phyloP scores from a whole-genome alignment of 2,888 invertebrate genomes.

The Leptinotarsa tumamoca region DNA sequence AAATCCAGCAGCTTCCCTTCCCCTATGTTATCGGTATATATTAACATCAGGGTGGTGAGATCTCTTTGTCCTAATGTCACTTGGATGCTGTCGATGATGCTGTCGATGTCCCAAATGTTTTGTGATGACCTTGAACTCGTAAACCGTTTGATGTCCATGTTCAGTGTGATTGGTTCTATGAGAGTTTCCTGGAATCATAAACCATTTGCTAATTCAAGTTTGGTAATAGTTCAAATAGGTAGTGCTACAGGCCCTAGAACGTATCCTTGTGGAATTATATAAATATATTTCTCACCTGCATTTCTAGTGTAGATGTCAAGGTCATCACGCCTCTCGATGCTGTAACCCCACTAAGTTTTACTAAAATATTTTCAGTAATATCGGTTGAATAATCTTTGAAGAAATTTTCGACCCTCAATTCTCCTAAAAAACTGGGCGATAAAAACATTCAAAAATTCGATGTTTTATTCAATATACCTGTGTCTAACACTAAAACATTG shows the following conservation, averaged over 20 bases:
- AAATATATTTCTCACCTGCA: slow-evolving; percentile 69
- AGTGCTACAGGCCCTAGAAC: no score
- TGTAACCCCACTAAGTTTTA: slow-evolving; percentile 77
- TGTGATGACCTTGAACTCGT: slow-evolving; percentile 67
- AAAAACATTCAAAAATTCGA: slow-evolving; percentile 6
- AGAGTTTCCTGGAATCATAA: slow-evolving; percentile 74
- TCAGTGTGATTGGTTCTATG: slow-evolving; percentile 78
- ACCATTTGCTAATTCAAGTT: neutral
- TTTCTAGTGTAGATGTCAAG: slow-evolving; percentile 78
- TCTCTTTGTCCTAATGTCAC: slow-evolving; percentile 82
- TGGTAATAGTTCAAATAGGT: no score
- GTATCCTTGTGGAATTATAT: no score
- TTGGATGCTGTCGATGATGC: slow-evolving; percentile 74
- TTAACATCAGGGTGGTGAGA: slow-evolving; percentile 77
- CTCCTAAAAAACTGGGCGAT: slow-evolving; percentile 67
- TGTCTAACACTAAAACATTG: slow-evolving; percentile 80
- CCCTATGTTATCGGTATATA: slow-evolving; percentile 79
- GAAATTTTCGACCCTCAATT: slow-evolving; percentile 83
- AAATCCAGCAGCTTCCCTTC: slow-evolving; percentile 71
- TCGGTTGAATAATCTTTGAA: slow-evolving; percentile 70
- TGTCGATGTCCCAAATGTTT: slow-evolving; percentile 71
- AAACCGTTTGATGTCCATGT: slow-evolving; percentile 79
- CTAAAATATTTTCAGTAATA: slow-evolving; percentile 77
- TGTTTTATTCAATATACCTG: slow-evolving; percentile 68
- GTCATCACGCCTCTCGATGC: slow-evolving; percentile 80